Percentiles rank a stretch among this genome's conserved stretches.
Conservation (phyloP, 2,888 invertebrate species). For the Drosophila aldrichi region DNA sequence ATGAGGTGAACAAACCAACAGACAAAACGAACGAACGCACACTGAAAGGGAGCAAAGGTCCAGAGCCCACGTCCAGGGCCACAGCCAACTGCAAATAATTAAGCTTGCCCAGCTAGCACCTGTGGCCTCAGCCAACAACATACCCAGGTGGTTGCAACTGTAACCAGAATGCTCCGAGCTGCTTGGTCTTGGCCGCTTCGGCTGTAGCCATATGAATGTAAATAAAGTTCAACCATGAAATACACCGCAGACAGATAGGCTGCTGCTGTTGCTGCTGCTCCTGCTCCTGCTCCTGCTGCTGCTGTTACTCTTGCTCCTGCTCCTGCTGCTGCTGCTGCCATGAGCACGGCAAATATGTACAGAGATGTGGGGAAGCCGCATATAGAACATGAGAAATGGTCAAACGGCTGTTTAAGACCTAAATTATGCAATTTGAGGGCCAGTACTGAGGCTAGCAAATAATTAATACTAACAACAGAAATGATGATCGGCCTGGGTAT, state of each 20-base stretch:
- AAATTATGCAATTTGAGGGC: slow-evolving; percentile 41
- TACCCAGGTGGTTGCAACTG: slow-evolving; percentile 51
- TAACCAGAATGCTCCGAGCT: slow-evolving; percentile 32
- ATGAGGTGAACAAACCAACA: slow-evolving; percentile 5
- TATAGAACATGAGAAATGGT: slow-evolving; percentile 18
- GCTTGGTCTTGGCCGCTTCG: neutral
- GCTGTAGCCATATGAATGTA: slow-evolving; percentile 61
- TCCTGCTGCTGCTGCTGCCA: slow-evolving; percentile 15
- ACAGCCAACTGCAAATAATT: slow-evolving; percentile 72
- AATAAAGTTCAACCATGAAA: slow-evolving; percentile 75
- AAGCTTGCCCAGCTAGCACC: slow-evolving; percentile 68
- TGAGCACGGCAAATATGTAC: slow-evolving; percentile 27
- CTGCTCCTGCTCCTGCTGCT: neutral
- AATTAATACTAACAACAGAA: slow-evolving; percentile 69
- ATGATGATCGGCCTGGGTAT: slow-evolving; percentile 43
- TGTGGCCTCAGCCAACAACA: slow-evolving; percentile 55
- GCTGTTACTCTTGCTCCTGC: slow-evolving; percentile 19
- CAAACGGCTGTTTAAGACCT: slow-evolving; percentile 29
- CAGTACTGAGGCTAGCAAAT: slow-evolving; percentile 60
- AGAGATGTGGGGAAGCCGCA: slow-evolving; percentile 13
- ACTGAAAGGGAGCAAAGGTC: slow-evolving; percentile 24
- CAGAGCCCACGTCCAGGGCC: slow-evolving; percentile 19
- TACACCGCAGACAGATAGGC: slow-evolving; percentile 65
- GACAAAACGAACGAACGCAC: slow-evolving; percentile 29
- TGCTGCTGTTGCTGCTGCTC: slow-evolving; percentile 19